These are phyloP conservation scores for Leptopilina drosophilae DNA, from an alignment of 2,888 invertebrate genomes.

Conservation along the genomic window DNA sequence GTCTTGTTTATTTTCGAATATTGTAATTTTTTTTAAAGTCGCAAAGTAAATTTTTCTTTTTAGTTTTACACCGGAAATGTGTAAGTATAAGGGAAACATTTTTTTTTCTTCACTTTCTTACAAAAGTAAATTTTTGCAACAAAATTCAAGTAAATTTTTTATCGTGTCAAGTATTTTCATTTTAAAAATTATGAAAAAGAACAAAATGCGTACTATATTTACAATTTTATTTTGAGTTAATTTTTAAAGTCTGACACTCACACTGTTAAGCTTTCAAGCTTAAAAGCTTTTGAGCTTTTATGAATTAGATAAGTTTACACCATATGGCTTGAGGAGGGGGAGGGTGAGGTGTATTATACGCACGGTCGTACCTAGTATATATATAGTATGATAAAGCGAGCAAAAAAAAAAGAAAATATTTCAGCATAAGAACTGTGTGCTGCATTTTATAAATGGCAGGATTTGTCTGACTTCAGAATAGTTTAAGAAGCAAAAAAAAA, in stretches of 20 bases:
- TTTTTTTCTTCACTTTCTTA: too few species aligned
- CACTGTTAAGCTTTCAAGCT: constrained; percentile 21
- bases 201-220: background rate
- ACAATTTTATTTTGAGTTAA: constrained; percentile 10
- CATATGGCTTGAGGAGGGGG: background rate
- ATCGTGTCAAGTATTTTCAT: too few species aligned
- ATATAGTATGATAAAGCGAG: background rate
- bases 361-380: background rate
- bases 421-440: constrained; percentile 6
- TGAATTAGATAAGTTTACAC: constrained; percentile 13
- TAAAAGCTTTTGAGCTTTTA: constrained; percentile 22
- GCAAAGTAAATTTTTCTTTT: too few species aligned
- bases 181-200: too few species aligned
- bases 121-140: too few species aligned
- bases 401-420: constrained; percentile 1
- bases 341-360: background rate
- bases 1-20: background rate
- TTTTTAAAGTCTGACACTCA: constrained; percentile 17
- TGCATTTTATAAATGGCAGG: constrained; percentile 20
- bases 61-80: too few species aligned
- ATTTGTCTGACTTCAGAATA: constrained; percentile 12
- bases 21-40: background rate
- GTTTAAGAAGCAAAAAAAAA: background rate
- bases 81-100: too few species aligned
- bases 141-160: too few species aligned